Conservation (phyloP, 1,140 invertebrate genomes). For the Philotrypesis tridentata region DNA sequence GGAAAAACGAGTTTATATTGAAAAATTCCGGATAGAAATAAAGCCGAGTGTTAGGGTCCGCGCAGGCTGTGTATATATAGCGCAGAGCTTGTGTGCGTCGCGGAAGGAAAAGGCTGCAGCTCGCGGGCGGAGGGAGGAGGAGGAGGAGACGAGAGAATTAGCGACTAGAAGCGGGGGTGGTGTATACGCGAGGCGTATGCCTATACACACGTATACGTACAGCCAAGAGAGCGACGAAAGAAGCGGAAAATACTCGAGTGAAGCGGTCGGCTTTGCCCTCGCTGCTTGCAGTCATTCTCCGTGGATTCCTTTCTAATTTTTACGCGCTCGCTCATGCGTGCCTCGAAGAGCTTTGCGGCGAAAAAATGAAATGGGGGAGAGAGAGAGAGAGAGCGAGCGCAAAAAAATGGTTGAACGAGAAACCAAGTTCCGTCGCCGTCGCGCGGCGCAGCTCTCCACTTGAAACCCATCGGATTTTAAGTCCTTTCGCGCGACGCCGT, state of each 20-base stretch:
- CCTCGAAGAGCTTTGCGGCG: constrained; percentile 58
- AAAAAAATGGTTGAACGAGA: constrained; percentile 28
- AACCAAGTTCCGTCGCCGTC: constrained; percentile 46
- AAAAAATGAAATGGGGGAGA: constrained; percentile 47
- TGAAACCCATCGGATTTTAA: constrained; percentile 55
- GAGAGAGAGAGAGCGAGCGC: background rate
- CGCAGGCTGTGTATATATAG: background rate
- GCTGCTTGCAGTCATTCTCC: constrained; percentile 56
- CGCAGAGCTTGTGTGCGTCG: too few relatives aligned
- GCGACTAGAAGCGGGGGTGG: constrained; percentile 7
- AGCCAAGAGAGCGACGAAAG: background rate
- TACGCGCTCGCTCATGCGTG: constrained; percentile 63
- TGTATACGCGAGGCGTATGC: too few relatives aligned
- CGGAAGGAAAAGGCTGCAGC: background rate
- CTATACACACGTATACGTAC: too few relatives aligned
- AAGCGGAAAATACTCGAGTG: constrained; percentile 56
- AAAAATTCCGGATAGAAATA: background rate
- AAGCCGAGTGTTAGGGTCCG: too few relatives aligned
- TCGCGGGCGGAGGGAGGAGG: too few relatives aligned
- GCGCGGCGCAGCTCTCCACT: constrained; percentile 48
- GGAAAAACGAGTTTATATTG: background rate
- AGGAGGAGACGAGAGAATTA: background rate
- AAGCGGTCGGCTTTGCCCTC: constrained; percentile 61
- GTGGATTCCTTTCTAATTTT: constrained; percentile 68
- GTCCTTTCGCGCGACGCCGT: constrained; percentile 47